Evolutionary conservation across 2,888 invertebrate genomes (phyloP), one percentile per base, ranked within the genome.

Genomic region (Linyphia triangularis): DNA sequence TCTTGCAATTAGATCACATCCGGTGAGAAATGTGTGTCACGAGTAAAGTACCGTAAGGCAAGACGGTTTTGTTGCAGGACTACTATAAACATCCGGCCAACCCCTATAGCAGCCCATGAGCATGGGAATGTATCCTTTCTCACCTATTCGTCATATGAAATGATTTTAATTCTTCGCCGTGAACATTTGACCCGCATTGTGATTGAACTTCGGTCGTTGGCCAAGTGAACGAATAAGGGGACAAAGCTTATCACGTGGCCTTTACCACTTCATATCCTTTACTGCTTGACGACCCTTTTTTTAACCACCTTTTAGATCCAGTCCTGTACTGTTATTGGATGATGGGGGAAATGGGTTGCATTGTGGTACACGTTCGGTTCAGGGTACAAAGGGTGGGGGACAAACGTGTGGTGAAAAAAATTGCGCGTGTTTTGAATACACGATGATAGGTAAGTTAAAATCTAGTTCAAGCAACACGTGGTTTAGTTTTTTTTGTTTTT

Each of bases 161-260:
- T 65, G 33, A 51, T 83, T 43, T 40, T 82, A 63, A 61, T 40
- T 59, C 28, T 61, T 59, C 51, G 37, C 19, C 65, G 28, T 63
- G 69, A 79, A 72, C 65, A 86, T 86, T 79, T 86, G 85, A 86
- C 85, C 85, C 65, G 85, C 79, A 86, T 86, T 86, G 57, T n/a
- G 63, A 69, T 19, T 33, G n/a, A 81, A 33, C 77, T 40, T 72
- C 72, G 85, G 85, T 86, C 85, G 73, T 86, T 57, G 79, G 70
- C 85, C 70, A 85, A 43, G 43, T 72, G 82, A 82, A 82, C 82
- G 83, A 83, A 83, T 73, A 51, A 51, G 81, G 82, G 75, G 22
- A 85, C 75, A 75, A 75, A 85, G 61, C 67, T 24, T 22, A 51
- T 28, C 28, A 51, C 26, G 43, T 13, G 26, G 30, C 72, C 73